A percentile compares a stretch with the other conserved stretches of the same genome.
phyloP scores from a whole-genome alignment of 2,113 vertebrate genomes.

The Malurus cyaneus region DNA sequence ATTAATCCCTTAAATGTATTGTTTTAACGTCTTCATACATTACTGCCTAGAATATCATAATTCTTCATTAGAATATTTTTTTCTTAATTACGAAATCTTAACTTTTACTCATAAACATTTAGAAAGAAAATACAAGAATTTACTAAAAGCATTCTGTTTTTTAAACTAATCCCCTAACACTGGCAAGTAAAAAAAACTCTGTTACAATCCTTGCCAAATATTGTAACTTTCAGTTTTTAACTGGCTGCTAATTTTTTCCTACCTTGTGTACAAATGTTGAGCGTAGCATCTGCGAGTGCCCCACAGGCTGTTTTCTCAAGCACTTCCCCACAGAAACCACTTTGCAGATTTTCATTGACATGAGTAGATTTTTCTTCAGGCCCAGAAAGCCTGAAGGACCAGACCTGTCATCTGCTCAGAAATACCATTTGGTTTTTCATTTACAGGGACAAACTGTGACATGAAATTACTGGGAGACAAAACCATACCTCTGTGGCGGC shows the following conservation, averaged over 20 bases:
- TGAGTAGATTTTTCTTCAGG: not conserved
- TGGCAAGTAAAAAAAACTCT: not conserved
- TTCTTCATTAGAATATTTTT: not conserved
- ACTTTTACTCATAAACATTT: not conserved
- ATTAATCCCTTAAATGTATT: constrained; percentile 5
- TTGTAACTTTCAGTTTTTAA: not conserved
- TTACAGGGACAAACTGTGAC: not conserved
- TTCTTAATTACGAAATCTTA: not conserved
- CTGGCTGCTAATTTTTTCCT: not conserved
- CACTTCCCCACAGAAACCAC: not conserved
- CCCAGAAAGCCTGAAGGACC: constrained; percentile 20
- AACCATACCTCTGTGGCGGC: not conserved
- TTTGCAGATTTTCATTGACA: not conserved
- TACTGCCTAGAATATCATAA: not conserved
- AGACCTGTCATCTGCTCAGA: constrained; percentile 9
- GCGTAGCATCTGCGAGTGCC: not conserved
- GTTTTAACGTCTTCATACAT: not conserved
- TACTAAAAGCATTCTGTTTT: not conserved
- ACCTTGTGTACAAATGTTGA: not conserved
- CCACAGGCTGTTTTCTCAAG: not conserved
- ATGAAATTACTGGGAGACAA: not conserved
- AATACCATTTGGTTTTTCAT: not conserved
- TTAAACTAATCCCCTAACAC: not conserved
- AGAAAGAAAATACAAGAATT: not conserved
- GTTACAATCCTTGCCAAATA: not conserved